Conservation (phyloP, 2,797 vertebrate species). For the Enteromius treurensis region DNA sequence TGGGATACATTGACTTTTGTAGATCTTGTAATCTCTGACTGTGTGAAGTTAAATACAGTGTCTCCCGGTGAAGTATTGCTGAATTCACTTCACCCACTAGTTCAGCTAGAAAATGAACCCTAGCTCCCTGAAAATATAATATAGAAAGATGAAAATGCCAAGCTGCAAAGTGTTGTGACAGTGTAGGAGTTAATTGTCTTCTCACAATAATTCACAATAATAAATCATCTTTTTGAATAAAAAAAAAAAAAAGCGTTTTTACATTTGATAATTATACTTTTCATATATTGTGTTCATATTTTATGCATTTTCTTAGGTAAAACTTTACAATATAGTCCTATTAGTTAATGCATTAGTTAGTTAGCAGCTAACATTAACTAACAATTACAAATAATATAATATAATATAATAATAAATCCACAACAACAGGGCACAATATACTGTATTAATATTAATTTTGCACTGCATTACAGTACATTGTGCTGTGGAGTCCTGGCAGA, state of each 20-base stretch:
- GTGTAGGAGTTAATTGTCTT: not conserved
- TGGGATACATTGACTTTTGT: slow-evolving; percentile 1
- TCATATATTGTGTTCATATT: not conserved
- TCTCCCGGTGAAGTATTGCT: not conserved
- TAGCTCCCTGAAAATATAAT: not conserved
- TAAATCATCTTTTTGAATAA: not conserved
- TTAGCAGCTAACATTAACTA: no score
- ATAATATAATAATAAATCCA: no score
- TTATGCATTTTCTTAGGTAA: not conserved
- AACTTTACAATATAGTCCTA: not conserved
- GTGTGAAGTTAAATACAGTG: not conserved
- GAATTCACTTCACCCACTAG: not conserved
- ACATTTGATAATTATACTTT: not conserved
- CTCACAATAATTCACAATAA: not conserved
- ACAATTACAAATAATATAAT: no score
- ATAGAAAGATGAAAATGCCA: not conserved
- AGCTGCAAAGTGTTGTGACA: not conserved
- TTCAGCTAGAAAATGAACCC: not conserved
- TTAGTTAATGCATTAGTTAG: no score
- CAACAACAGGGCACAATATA: not conserved
- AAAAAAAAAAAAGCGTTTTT: not conserved
- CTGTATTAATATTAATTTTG: not conserved
- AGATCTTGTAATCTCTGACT: slow-evolving; percentile 9
- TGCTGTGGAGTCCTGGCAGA: no score
- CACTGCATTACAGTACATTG: no score